Evolutionary conservation across 2,888 invertebrate species (phyloP).

Genomic region (Eristalis arbustorum): DNA sequence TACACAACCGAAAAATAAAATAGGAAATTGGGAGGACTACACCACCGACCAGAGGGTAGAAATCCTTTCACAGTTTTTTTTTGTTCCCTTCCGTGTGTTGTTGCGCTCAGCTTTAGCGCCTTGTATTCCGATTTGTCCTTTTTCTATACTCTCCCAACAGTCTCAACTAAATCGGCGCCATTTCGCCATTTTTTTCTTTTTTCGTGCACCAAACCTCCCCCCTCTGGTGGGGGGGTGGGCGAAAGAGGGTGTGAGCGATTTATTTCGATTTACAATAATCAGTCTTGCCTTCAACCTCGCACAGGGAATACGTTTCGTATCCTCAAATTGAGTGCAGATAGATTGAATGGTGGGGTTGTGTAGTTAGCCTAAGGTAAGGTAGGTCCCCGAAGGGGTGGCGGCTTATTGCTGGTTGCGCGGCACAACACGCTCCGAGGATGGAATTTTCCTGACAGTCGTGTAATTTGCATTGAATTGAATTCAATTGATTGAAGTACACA

Average conservation of each 20-base stretch:
- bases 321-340: slow-evolving; percentile 50
- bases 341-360: slow-evolving; percentile 57
- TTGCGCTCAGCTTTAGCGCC: slow-evolving; percentile 7
- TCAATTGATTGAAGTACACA: slow-evolving; percentile 20
- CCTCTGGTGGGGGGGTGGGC: no score
- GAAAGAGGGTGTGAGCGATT: slow-evolving; percentile 52
- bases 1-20: slow-evolving; percentile 63
- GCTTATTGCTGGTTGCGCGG: no score
- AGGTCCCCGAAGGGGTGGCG: neutral
- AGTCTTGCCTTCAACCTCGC: slow-evolving; percentile 34
- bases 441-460: slow-evolving; percentile 36
- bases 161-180: slow-evolving; percentile 61
- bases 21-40: slow-evolving; percentile 45
- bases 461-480: slow-evolving; percentile 43
- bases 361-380: slow-evolving; percentile 37
- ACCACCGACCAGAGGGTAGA: neutral
- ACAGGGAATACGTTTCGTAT: slow-evolving; percentile 15
- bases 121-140: slow-evolving; percentile 14
- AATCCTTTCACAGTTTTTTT: slow-evolving; percentile 18
- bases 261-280: slow-evolving; percentile 69
- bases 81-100: neutral
- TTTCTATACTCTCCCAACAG: slow-evolving; percentile 40
- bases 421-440: neutral
- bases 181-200: slow-evolving; percentile 56
- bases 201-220: neutral